These are phyloP conservation scores for Coenonympha glycerion DNA, from an alignment of 2,888 invertebrate species.

Conservation along the genomic window DNA sequence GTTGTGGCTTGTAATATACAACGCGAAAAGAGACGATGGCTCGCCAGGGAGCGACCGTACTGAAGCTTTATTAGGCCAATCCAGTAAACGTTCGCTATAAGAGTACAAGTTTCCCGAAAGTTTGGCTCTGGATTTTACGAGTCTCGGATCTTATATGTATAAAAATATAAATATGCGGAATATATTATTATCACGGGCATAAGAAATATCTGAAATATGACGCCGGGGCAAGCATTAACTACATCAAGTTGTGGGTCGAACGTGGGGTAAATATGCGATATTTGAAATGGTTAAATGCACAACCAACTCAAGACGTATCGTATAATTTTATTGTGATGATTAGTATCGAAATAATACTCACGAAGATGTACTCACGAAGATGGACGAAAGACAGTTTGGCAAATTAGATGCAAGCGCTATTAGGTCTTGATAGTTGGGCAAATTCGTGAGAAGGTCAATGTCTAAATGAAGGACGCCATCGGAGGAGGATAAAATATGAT, in stretches of 20 bases:
- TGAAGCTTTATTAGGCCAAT: slow-evolving; percentile 36
- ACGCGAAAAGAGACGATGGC: slow-evolving; percentile 46
- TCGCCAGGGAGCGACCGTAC: slow-evolving; percentile 48
- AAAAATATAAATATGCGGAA: slow-evolving; percentile 14
- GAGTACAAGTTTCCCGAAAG: slow-evolving; percentile 32
- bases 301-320: too few species aligned
- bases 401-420: too few species aligned
- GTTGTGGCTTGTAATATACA: slow-evolving; percentile 47
- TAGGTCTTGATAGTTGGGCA: too few species aligned
- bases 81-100: slow-evolving; percentile 34
- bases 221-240: background rate
- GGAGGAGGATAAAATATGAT: too few species aligned
- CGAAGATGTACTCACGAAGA: too few species aligned
- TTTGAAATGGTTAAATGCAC: too few species aligned
- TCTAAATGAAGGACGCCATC: too few species aligned
- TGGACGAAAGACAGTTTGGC: too few species aligned
- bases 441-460: too few species aligned
- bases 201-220: slow-evolving; percentile 4
- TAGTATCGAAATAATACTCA: too few species aligned
- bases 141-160: slow-evolving; percentile 20
- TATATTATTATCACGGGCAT: slow-evolving; percentile 5
- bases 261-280: too few species aligned
- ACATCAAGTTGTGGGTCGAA: background rate
- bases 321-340: too few species aligned
- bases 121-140: slow-evolving; percentile 24